These are phyloP conservation scores for Monodelphis domestica DNA, from an alignment of 2,797 vertebrate genomes.

Conservation along the genomic window DNA sequence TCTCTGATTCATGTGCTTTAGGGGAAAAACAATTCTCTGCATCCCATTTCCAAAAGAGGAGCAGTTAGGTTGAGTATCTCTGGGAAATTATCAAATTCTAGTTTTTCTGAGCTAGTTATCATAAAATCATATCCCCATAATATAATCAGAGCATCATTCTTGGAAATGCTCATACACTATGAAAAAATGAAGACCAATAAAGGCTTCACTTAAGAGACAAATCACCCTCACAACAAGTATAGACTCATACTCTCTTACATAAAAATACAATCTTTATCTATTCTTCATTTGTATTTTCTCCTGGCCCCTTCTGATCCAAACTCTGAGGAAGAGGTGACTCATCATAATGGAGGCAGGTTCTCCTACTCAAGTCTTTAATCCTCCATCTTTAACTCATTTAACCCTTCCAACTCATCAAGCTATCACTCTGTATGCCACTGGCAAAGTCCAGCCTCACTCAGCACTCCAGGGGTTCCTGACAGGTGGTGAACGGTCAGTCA, in stretches of 20 bases:
- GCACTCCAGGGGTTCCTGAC: too few species aligned
- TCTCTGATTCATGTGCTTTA: neutral
- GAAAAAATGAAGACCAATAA: neutral
- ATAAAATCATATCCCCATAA: neutral
- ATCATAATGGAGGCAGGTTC: neutral
- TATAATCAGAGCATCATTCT: neutral
- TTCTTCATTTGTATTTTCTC: neutral
- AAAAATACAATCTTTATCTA: neutral
- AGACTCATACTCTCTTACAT: neutral
- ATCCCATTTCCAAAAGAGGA: neutral
- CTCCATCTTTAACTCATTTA: neutral
- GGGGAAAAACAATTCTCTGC: neutral
- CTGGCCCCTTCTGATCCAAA: neutral
- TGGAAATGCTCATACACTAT: neutral
- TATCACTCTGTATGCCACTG: neutral
- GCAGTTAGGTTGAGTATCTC: neutral
- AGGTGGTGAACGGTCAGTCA: too few species aligned
- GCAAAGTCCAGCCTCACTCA: too few species aligned
- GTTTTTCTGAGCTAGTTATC: neutral
- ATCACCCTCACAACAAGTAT: neutral
- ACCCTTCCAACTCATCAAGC: neutral
- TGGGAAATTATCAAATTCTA: neutral
- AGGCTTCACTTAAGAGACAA: neutral
- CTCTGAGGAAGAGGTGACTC: neutral
- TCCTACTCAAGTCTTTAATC: neutral